Conservation (phyloP, 1,140 invertebrate genomes). For the Bombus vancouverensis region DNA sequence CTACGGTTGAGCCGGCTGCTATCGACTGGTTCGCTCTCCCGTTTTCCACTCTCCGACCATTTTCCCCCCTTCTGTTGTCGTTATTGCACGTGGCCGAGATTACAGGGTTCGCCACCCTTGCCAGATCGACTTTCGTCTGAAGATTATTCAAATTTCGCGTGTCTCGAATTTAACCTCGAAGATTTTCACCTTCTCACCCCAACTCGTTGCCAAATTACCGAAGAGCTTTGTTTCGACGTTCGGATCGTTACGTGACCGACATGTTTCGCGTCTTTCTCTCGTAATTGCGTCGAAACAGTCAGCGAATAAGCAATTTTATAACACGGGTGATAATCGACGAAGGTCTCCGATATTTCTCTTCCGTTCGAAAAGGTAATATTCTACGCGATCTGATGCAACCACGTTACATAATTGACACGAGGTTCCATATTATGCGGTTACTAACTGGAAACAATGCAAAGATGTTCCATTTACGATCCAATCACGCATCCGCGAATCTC, state of each 20-base stretch:
- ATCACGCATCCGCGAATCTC: background rate
- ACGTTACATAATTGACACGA: background rate
- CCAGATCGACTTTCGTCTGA: conserved; percentile 53
- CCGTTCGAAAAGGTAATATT: background rate
- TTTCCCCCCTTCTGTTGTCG: conserved; percentile 53
- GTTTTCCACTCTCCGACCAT: conserved; percentile 8
- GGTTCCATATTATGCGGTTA: background rate
- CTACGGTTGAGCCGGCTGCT: conserved; percentile 16
- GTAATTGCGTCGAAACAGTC: background rate
- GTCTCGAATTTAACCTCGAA: conserved; percentile 31
- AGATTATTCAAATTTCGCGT: conserved; percentile 80
- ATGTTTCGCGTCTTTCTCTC: background rate
- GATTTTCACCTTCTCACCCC: conserved; percentile 51
- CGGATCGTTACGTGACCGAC: conserved; percentile 39
- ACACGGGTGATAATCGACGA: background rate
- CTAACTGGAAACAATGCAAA: background rate
- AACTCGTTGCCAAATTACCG: conserved; percentile 63
- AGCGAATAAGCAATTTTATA: background rate
- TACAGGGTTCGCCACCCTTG: conserved; percentile 78
- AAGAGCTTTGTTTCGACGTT: conserved; percentile 67
- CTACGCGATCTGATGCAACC: background rate
- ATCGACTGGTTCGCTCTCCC: conserved; percentile 51
- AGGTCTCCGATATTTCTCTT: background rate
- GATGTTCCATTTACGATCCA: conserved; percentile 40
- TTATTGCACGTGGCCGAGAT: conserved; percentile 79